These are phyloP conservation scores for Pantherophis alleghaniensis DNA, from an alignment of 2,797 vertebrate species.

Conservation along the genomic window DNA sequence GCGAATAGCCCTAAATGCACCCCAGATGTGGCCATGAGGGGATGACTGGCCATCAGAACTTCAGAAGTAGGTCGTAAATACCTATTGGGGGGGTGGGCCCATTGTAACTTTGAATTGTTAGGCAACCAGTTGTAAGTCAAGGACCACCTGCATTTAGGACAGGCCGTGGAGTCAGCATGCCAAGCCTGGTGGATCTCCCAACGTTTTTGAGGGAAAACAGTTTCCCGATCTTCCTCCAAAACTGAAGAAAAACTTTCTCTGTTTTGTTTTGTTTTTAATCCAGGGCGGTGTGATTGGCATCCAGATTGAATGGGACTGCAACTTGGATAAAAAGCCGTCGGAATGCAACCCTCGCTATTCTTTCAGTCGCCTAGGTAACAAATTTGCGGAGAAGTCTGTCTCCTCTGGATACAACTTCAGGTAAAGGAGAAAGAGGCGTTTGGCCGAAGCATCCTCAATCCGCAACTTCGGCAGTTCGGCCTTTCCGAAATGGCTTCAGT, in stretches of 20 bases:
- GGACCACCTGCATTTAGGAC: not conserved
- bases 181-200: not conserved
- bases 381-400: constrained; percentile 72
- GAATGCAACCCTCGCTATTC: constrained; percentile 87
- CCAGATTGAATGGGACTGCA: constrained; percentile 92
- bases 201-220: not conserved
- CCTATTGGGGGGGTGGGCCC: not conserved
- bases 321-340: constrained; percentile 87
- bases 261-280: constrained; percentile 11
- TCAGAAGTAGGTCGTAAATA: too few species aligned
- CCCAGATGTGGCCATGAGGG: too few species aligned
- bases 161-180: not conserved
- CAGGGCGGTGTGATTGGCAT: constrained; percentile 93
- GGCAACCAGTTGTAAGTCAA: not conserved
- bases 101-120: not conserved
- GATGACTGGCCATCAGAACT: too few species aligned
- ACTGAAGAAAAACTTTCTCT: constrained; percentile 23
- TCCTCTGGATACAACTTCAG: constrained; percentile 96
- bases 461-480: not conserved
- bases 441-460: too few species aligned
- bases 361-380: constrained; percentile 87
- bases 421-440: constrained; percentile 57
- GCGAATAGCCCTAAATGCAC: too few species aligned
- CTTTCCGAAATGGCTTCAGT: not conserved
- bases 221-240: too few species aligned